These are phyloP conservation scores for Zalophus californianus DNA, from an alignment of 2,797 vertebrate genomes.

Conservation along the genomic window DNA sequence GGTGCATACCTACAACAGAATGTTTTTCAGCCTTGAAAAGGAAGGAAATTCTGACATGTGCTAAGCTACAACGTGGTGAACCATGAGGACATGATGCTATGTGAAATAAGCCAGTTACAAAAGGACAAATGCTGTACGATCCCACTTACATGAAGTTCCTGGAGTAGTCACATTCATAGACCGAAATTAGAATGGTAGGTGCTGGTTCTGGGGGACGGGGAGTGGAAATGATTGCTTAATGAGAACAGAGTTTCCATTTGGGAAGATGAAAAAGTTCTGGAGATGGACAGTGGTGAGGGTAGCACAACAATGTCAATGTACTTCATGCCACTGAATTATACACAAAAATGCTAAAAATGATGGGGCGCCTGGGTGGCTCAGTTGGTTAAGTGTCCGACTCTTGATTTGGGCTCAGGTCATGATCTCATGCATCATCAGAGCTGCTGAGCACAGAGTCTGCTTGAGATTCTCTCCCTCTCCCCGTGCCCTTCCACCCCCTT, in stretches of 20 bases:
- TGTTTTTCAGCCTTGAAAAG: not conserved
- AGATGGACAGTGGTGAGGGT: too few relatives aligned
- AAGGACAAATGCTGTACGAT: not conserved
- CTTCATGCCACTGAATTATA: not conserved
- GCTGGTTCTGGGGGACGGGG: not conserved
- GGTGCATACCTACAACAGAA: not conserved
- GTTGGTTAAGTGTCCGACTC: not conserved
- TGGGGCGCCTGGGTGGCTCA: not conserved
- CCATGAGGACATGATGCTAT: not conserved
- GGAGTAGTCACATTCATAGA: not conserved
- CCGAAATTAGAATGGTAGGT: not conserved
- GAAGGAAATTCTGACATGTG: not conserved
- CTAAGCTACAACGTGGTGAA: not conserved
- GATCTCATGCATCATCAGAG: not conserved
- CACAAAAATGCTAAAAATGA: not conserved
- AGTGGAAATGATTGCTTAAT: not conserved
- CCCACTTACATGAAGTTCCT: not conserved
- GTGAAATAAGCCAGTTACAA: not conserved
- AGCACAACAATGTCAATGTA: not conserved
- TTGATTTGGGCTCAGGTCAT: not conserved
- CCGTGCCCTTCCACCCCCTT: not conserved
- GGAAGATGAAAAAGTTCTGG: not conserved
- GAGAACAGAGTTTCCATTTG: not conserved
- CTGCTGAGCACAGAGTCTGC: not conserved
- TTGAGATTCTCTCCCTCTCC: not conserved